A percentile compares a stretch with the other conserved stretches of the same genome.
These are phyloP conservation scores for Leptopilina syphax DNA, from an alignment of 2,888 invertebrate species.

Conservation along the genomic window DNA sequence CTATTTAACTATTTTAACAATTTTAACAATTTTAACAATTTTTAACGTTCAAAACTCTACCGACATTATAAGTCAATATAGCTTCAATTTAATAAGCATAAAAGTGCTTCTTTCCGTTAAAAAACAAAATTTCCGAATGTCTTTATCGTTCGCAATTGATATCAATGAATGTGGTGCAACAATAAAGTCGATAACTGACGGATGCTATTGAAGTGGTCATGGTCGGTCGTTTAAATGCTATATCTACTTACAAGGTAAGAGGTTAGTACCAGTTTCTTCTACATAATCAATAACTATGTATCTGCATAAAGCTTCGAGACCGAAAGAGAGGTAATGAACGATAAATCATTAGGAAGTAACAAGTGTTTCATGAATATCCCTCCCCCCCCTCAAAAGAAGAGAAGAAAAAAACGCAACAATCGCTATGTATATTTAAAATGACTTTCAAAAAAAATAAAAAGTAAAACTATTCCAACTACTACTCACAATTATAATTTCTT, in stretches of 20 bases:
- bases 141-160: neutral
- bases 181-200: constrained; percentile 24
- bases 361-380: neutral
- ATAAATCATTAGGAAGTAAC: constrained; percentile 8
- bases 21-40: too few species aligned
- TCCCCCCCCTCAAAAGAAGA: too few species aligned
- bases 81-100: too few species aligned
- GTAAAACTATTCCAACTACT: too few species aligned
- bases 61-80: too few species aligned
- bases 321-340: constrained; percentile 7
- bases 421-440: too few species aligned
- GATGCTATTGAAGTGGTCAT: constrained; percentile 24
- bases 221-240: constrained; percentile 24
- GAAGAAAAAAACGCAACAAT: too few species aligned
- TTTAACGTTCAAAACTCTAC: too few species aligned
- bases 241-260: constrained; percentile 20
- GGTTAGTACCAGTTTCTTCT: constrained; percentile 20
- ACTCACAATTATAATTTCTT: too few species aligned
- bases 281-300: constrained; percentile 10
- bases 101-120: neutral
- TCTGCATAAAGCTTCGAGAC: neutral
- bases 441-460: too few species aligned
- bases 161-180: constrained; percentile 19
- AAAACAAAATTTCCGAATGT: neutral
- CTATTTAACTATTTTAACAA: too few species aligned